Base-by-base conservation (phyloP, 2,888 invertebrate species). In the Tetragonisca angustula region DNA sequence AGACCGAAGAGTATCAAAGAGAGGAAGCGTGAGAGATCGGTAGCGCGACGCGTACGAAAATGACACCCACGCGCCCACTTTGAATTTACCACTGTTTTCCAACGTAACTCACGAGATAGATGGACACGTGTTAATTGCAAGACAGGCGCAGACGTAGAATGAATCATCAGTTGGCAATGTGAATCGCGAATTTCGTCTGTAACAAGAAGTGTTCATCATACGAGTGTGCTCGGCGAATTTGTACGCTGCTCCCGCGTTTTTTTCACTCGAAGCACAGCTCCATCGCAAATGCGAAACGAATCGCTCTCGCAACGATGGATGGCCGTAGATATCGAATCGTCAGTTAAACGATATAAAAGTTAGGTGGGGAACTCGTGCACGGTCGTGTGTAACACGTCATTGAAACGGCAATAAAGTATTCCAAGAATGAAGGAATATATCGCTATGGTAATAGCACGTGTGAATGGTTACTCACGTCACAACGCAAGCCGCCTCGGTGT, bases 31-130 rank as follows among this genome's bases (percentile, higher is more conserved):
- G 73, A 79, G 68, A 76, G 81, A 70, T 79, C 85, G 88, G 82
- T 89, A n/a, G n/a, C 88, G 89, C 88, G 88, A 89, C 88, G 86
- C 81, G 82, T 87, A 83, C 81, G n/a, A 83, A 87, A 89, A 90
- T 92, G 91, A 91, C 91, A 90, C 27, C 27, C 27, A 27, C 1
- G 27, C 27, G 27, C 27, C 0, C 74, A 78, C 70, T 76, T 70
- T 80, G 83, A 85, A 82, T 82, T 84, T 84, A 43, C 43, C 9
- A 43, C 43, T 43, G 9, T 43, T 43, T 2, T 4, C 32, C 43
- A 43, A 43, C 43, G 43, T 43, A 43, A 43, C 6, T 36, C 36
- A 36, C 11, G 11, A 43, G 11, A 43, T 43, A 43, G 9, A 43
- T 43, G 11, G 43, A 43, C 36, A 43, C 43, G 43, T 43, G 43